phyloP scores from a whole-genome alignment of 2,888 invertebrate species.

The Malthinus flaveolus region DNA sequence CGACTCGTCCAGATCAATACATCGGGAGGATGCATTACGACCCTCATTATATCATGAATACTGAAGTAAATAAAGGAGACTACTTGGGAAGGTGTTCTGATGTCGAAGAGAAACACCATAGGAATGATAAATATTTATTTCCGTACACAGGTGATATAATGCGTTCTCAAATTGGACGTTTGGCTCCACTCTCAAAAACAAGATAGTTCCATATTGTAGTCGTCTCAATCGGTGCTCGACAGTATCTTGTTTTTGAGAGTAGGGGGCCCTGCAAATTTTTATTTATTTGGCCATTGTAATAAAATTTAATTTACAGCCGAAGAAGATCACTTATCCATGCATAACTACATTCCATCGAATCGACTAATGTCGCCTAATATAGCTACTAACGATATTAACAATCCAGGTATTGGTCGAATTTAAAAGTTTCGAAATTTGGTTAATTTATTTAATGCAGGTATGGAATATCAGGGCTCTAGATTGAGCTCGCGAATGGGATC shows the following conservation, averaged over 20 bases:
- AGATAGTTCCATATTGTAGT: no score
- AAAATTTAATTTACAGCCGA: slow-evolving; percentile 60
- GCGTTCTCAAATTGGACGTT: background rate
- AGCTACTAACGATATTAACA: slow-evolving; percentile 58
- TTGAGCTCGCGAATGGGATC: slow-evolving; percentile 52
- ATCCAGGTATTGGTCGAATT: slow-evolving; percentile 50
- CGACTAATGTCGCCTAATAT: slow-evolving; percentile 50
- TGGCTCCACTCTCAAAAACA: no score
- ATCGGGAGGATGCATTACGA: slow-evolving; percentile 49
- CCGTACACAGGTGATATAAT: slow-evolving; percentile 72
- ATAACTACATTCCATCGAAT: slow-evolving; percentile 40
- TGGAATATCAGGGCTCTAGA: slow-evolving; percentile 46
- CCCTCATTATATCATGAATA: slow-evolving; percentile 43
- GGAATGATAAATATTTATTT: slow-evolving; percentile 79
- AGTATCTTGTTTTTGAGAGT: no score
- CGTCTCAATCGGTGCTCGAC: no score
- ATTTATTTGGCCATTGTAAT: no score
- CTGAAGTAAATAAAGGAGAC: slow-evolving; percentile 45
- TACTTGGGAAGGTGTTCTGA: slow-evolving; percentile 70
- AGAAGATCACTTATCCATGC: slow-evolving; percentile 66
- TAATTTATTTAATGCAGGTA: slow-evolving; percentile 24
- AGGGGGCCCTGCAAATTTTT: no score
- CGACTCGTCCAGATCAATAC: slow-evolving; percentile 58
- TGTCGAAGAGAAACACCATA: slow-evolving; percentile 71
- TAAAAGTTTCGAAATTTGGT: background rate